Evolutionary conservation across 2,113 vertebrate genomes (phyloP), one percentile per base, ranked within the genome.

Genomic region (Haemorhous mexicanus): DNA sequence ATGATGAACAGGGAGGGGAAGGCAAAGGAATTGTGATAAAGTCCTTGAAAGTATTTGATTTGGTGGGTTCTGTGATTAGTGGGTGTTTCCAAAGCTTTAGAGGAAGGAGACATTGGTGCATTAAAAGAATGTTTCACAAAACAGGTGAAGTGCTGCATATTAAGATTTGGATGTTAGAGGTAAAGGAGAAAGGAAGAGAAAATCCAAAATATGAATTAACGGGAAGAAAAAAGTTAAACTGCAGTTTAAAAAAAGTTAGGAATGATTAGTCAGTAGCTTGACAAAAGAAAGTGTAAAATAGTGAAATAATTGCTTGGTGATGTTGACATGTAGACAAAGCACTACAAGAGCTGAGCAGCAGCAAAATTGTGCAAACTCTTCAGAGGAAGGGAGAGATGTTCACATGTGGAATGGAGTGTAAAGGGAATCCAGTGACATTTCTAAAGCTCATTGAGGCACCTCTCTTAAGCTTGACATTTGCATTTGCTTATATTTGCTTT

Each of bases 341-440:
- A 28, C 30, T 75, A 3, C 16, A 41, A 20, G 46, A 73, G 46
- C 74, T 82, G 81, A 87, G 18, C 74, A 83, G 53, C 44, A 73
- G 66, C 37, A 87, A 50, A 66, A 76, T 47, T 67, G 43, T 50
- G 74, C 58, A 76, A 1, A 43, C 33, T 69, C 55, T 79, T 85
- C 46, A 63, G 87, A 95, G 66, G 44, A 50, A 63, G 81, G 32
- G 73, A 66, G 6, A n/a, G 62, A 85, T 66, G 39, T 37, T 91
- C 83, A 43, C 4, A 0, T 91, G 64, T 85, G 69, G 95, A 96
- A 32, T 80, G 56, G 93, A 91, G 43, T 72, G 28, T 84, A 47
- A 91, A 92, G 93, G 43, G 68, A 95, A 94, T 44, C 55, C 81
- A 94, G 73, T 92, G 93, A 94, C 87, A 89, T 96, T 96, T 97